Conservation (phyloP, 2,888 invertebrate genomes). For the Thalpophila matura region DNA sequence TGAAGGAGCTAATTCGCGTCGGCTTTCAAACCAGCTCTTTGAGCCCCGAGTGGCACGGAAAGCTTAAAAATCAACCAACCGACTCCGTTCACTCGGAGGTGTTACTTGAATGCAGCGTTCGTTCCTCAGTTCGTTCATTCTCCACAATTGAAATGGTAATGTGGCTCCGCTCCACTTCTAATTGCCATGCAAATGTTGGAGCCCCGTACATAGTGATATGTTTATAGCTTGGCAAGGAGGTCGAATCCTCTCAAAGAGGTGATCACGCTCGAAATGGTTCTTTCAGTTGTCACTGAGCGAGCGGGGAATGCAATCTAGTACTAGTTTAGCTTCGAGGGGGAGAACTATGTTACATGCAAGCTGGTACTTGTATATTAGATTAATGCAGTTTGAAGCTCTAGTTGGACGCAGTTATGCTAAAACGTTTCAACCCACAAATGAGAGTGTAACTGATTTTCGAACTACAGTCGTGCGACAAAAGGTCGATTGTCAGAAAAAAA, state of each 20-base stretch:
- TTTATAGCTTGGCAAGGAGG: constrained; percentile 46
- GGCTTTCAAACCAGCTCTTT: constrained; percentile 70
- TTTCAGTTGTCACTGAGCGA: constrained; percentile 36
- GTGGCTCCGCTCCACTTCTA: constrained; percentile 75
- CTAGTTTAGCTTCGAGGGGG: constrained; percentile 4
- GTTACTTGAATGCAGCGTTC: constrained; percentile 69
- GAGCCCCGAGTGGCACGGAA: constrained; percentile 54
- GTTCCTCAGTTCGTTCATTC: constrained; percentile 76
- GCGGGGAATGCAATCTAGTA: constrained; percentile 22
- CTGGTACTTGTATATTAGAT: constrained; percentile 20
- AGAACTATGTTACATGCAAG: constrained; percentile 12
- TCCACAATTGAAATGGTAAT: constrained; percentile 87
- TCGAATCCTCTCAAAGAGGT: constrained; percentile 45
- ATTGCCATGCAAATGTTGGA: constrained; percentile 84
- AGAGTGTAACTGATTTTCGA: no score
- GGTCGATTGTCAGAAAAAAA: no score
- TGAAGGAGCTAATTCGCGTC: constrained; percentile 69
- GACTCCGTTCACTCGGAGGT: constrained; percentile 72
- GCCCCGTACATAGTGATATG: constrained; percentile 62
- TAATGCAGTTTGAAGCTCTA: constrained; percentile 7
- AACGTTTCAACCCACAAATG: no score
- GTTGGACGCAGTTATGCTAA: no score
- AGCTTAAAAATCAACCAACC: constrained; percentile 75
- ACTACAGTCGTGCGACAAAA: no score
- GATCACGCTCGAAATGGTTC: constrained; percentile 51